Base-by-base conservation (phyloP, 2,113 vertebrate genomes). In the Eurypyga helias region DNA sequence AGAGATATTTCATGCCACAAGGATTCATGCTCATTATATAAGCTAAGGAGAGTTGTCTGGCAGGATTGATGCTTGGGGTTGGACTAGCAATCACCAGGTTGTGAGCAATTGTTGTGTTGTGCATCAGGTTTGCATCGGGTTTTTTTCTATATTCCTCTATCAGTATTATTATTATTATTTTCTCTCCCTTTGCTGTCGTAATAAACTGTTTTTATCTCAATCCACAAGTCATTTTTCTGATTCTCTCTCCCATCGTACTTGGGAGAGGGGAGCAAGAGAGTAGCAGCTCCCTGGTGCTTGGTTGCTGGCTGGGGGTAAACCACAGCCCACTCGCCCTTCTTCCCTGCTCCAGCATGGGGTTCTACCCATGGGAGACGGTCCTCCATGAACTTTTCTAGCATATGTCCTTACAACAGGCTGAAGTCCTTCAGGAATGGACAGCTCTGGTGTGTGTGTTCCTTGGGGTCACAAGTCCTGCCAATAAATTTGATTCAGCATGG, bases 361-460 rank as follows among this genome's bases (percentile, higher is more conserved):
- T 25, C 25, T 48, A 36, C 25, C 46, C 10, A 48, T 2, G 2
- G 8, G 73, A 33, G 46, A 7, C n/a, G 31, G 28, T 43, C 43
- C 38, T 43, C 43, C 62, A 43, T 3, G 6, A 65, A 34, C 23
- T 34, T 31, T 31, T 57, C 17, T 23, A 60, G 26, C 6, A 3
- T 34, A 41, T 12, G 31, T n/a, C 52, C 36, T 14, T 77, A 17
- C 14, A 26, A 17, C 2, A 4, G 6, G 21, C 3, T 62, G 9
- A 12, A n/a, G 48, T 26, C 17, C 77, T 55, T 55, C 25, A 34
- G 28, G 20, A 51, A 25, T 5, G 10, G 49, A 23, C 51, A 23
- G 13, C 7, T 34, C 31, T 14, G 29, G 38, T 0, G 0, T n/a
- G n/a, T 5, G 2, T 45, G 9, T 6, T 36, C 31, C 0, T 0